phyloP scores from a whole-genome alignment of 2,888 invertebrate genomes.

The Buathra laborator region DNA sequence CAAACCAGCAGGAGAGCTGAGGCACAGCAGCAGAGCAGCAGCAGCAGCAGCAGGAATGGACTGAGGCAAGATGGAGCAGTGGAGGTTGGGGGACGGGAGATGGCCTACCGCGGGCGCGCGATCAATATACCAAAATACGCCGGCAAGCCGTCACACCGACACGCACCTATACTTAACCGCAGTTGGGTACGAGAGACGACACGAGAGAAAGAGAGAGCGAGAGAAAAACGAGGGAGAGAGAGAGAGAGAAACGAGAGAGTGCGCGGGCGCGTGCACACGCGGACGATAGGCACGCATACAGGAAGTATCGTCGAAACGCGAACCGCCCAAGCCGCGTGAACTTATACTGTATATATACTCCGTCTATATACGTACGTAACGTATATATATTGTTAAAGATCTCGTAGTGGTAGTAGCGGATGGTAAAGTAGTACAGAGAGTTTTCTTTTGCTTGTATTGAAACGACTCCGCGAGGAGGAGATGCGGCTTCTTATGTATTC shows the following conservation, averaged over 20 bases:
- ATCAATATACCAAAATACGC: constrained; percentile 85
- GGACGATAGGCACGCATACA: constrained; percentile 71
- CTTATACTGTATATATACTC: constrained; percentile 17
- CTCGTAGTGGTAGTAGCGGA: not conserved
- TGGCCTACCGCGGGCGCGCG: constrained; percentile 83
- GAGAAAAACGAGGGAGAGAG: constrained; percentile 22
- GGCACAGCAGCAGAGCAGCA: constrained; percentile 56
- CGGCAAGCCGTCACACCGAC: constrained; percentile 81
- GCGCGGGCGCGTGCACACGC: constrained; percentile 69
- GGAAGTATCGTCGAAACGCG: constrained; percentile 73
- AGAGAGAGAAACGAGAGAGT: constrained; percentile 35
- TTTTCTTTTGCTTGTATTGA: constrained; percentile 8
- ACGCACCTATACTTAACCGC: constrained; percentile 71
- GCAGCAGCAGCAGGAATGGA: constrained; percentile 65
- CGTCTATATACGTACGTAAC: not conserved
- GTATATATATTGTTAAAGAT: constrained; percentile 18
- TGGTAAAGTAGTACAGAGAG: constrained; percentile 1
- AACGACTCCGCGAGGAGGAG: not conserved
- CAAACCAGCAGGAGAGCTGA: constrained; percentile 66
- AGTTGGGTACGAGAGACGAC: constrained; percentile 34
- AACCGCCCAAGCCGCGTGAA: constrained; percentile 66
- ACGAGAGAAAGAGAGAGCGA: constrained; percentile 34
- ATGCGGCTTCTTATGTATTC: constrained; percentile 1
- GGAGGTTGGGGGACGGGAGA: constrained; percentile 76
- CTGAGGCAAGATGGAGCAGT: constrained; percentile 78